A percentile compares a stretch with the other conserved stretches of the same genome.
phyloP scores from a whole-genome alignment of 2,113 vertebrate species.

The Nothoprocta perdicaria region DNA sequence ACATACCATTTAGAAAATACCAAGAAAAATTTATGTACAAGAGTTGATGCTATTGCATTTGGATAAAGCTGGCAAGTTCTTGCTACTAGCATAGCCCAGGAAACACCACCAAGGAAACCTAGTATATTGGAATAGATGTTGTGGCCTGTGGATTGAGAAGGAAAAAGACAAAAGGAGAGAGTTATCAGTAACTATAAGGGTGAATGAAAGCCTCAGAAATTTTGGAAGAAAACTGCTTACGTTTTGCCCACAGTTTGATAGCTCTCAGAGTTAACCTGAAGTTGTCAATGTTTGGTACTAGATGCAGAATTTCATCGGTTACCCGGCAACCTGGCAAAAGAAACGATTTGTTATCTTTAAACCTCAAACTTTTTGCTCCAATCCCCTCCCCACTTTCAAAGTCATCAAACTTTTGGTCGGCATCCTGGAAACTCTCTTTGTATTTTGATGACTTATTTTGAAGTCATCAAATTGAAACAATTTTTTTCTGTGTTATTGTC shows the following conservation, averaged over 20 bases:
- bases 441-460: background rate
- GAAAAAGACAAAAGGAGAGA: conserved; percentile 68
- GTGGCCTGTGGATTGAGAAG: conserved; percentile 80
- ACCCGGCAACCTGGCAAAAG: conserved; percentile 89
- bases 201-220: conserved; percentile 26
- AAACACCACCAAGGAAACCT: conserved; percentile 92
- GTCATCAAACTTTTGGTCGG: background rate
- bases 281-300: conserved; percentile 92
- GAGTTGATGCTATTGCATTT: conserved; percentile 90
- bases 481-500: background rate
- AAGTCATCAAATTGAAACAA: background rate
- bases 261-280: conserved; percentile 92
- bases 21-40: conserved; percentile 95
- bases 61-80: conserved; percentile 94
- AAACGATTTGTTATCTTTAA: background rate
- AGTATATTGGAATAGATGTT: conserved; percentile 95
- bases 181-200: conserved; percentile 36
- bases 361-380: background rate
- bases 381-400: background rate
- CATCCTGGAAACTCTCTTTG: background rate
- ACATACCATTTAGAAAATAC: conserved; percentile 95
- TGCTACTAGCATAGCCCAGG: conserved; percentile 93
- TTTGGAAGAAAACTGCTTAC: conserved; percentile 82
- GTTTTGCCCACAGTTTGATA: conserved; percentile 95
- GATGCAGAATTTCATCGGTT: conserved; percentile 91